Evolutionary conservation across 2,113 vertebrate species (phyloP).

Genomic region (Agelaius tricolor): DNA sequence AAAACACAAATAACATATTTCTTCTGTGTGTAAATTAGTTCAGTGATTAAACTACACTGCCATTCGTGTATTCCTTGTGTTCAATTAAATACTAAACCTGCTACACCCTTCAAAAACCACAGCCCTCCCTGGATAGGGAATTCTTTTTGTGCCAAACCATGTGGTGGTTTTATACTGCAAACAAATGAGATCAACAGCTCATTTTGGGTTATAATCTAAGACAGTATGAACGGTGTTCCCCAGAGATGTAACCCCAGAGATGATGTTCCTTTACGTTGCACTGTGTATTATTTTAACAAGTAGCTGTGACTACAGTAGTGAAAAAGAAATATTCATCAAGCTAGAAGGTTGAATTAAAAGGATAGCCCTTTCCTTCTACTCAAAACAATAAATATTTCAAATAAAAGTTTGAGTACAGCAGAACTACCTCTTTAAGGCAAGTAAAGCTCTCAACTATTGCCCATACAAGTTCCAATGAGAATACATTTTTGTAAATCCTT

Average conservation of each 20-base stretch:
- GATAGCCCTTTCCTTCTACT: neutral
- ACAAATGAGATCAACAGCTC: constrained; percentile 13
- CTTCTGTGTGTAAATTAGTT: neutral
- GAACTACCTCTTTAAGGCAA: neutral
- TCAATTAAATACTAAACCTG: neutral
- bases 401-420: neutral
- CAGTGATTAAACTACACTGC: neutral
- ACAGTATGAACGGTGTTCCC: neutral
- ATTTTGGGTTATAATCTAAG: constrained; percentile 28
- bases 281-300: neutral
- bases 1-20: neutral
- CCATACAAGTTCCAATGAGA: neutral
- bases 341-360: neutral
- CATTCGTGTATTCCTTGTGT: neutral
- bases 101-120: neutral
- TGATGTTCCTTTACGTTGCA: neutral
- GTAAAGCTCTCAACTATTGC: neutral
- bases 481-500: neutral
- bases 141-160: neutral
- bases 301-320: neutral
- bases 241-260: neutral
- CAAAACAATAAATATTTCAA: neutral
- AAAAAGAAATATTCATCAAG: neutral
- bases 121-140: neutral
- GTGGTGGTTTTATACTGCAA: neutral